These are phyloP conservation scores for Corticium candelabrum DNA, from an alignment of 37 sponge, comb jelly and placozoan species.

Conservation along the genomic window DNA sequence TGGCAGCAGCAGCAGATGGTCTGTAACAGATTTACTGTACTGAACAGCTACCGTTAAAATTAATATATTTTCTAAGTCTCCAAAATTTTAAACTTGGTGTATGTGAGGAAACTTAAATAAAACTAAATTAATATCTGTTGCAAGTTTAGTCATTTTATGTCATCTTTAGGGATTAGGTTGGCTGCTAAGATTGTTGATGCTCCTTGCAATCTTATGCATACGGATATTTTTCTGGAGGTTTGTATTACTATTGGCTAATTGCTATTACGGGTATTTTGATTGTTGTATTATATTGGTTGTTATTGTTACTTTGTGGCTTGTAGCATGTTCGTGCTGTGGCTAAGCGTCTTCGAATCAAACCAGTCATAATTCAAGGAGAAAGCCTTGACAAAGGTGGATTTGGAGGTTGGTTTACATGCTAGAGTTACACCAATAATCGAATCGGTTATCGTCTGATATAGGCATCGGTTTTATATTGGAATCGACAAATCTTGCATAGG, in stretches of 20 bases:
- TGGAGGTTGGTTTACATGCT: slow-evolving; percentile 52
- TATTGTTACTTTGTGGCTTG: not conserved
- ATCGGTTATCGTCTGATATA: no score
- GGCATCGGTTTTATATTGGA: no score
- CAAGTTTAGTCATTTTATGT: no score
- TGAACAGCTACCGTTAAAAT: no score
- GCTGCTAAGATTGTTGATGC: slow-evolving; percentile 77
- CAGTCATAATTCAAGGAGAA: slow-evolving; percentile 57
- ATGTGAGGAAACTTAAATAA: no score
- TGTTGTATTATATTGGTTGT: not conserved
- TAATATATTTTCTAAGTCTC: no score
- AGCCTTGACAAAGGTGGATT: slow-evolving; percentile 72
- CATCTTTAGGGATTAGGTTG: slow-evolving; percentile 49
- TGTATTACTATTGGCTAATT: slow-evolving; percentile 11
- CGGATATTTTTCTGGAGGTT: slow-evolving; percentile 67
- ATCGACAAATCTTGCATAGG: no score
- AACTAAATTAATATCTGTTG: no score
- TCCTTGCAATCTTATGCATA: slow-evolving; percentile 86
- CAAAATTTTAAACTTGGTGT: no score
- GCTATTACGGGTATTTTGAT: not conserved
- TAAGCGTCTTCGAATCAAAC: not conserved
- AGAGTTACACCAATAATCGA: no score
- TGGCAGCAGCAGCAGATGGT: slow-evolving; percentile 8
- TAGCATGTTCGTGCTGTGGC: slow-evolving; percentile 3
- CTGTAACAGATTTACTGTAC: not conserved